Percentiles rank a stretch among this genome's conserved stretches.
Evolutionary conservation across 2,888 invertebrate species (phyloP).

Genomic region (Xestia rhomboidea): DNA sequence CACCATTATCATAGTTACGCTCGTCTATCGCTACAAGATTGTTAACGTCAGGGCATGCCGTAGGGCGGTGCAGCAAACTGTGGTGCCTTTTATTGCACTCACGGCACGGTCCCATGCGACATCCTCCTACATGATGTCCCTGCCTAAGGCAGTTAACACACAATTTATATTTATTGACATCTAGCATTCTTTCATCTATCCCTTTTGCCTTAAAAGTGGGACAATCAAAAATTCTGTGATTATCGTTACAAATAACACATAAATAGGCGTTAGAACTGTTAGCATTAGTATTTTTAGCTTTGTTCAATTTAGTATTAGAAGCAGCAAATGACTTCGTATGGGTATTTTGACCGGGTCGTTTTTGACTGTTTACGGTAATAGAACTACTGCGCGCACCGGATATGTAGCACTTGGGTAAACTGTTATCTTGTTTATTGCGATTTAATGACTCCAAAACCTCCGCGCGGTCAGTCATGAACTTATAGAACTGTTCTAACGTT

Average conservation of each 20-base stretch:
- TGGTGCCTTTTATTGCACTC: constrained; percentile 61
- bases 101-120: constrained; percentile 64
- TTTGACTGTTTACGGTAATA: no score
- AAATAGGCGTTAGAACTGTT: background rate
- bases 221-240: constrained; percentile 63
- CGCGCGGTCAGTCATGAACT: no score
- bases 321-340: constrained; percentile 17
- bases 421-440: no score
- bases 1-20: background rate
- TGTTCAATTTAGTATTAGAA: background rate
- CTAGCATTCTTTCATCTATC: background rate
- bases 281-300: background rate
- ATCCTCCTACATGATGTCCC: constrained; percentile 54
- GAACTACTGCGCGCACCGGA: no score
- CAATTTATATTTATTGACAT: constrained; percentile 6
- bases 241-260: constrained; percentile 59
- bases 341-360: constrained; percentile 1
- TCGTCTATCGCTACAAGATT: constrained; percentile 1
- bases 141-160: constrained; percentile 55
- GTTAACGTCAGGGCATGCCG: background rate
- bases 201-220: constrained; percentile 14
- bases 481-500: no score
- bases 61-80: constrained; percentile 52
- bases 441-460: no score
- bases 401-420: background rate